Evolutionary conservation across 64 coral and sea anemone species (phyloP).

Genomic region (Cladopsammia gracilis): DNA sequence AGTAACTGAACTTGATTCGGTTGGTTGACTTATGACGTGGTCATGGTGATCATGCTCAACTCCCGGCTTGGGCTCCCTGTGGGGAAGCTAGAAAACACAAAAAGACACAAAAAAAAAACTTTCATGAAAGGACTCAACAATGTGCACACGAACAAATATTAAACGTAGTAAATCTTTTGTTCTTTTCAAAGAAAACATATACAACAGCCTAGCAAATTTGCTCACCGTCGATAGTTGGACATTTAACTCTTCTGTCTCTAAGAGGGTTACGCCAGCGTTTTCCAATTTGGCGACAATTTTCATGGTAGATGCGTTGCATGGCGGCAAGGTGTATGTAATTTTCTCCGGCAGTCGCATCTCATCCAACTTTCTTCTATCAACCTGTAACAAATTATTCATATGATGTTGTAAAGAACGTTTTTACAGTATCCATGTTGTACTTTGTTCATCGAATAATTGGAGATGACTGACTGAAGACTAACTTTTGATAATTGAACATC

Average conservation of each 20-base stretch:
- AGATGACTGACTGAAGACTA: no score
- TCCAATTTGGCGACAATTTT: not conserved
- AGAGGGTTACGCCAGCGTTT: not conserved
- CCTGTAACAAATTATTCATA: not conserved
- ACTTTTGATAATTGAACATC: no score
- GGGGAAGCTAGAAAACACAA: not conserved
- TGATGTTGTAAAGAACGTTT: not conserved
- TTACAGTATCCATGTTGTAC: not conserved
- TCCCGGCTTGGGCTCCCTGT: not conserved
- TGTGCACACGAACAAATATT: no score
- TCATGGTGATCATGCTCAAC: conserved; percentile 3
- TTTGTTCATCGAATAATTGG: no score
- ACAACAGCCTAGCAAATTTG: not conserved
- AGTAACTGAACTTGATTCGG: not conserved
- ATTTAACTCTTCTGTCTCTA: not conserved
- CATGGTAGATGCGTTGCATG: not conserved
- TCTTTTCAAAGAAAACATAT: not conserved
- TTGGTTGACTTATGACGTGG: not conserved
- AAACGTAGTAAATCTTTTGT: no score
- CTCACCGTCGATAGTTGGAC: not conserved
- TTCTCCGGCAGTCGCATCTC: conserved; percentile 14
- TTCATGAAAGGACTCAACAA: no score
- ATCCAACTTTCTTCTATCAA: not conserved
- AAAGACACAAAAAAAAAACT: not conserved
- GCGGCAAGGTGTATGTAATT: not conserved